A percentile compares a stretch with the other conserved stretches of the same genome.
Evolutionary conservation across 2,113 vertebrate genomes (phyloP).

Genomic region (Bubalus kerabau): DNA sequence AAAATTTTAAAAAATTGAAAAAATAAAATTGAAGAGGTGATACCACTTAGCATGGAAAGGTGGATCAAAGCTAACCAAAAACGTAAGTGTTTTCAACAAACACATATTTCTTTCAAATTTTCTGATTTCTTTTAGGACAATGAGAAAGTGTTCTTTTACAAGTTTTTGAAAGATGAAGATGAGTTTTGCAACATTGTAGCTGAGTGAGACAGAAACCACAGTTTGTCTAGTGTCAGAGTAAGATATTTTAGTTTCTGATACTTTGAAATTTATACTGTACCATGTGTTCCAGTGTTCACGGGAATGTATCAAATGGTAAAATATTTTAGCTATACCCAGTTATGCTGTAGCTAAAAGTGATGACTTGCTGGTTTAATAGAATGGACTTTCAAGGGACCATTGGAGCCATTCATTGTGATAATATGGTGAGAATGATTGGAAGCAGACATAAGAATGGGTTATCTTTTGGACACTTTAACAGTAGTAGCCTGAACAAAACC

Average conservation of each 20-base stretch:
- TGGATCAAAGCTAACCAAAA: background rate
- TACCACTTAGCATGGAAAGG: background rate
- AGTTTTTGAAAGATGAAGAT: background rate
- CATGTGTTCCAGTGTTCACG: background rate
- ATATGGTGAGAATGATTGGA: background rate
- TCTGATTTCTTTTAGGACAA: background rate
- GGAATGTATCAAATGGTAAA: background rate
- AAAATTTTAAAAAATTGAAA: background rate
- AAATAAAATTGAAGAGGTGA: background rate
- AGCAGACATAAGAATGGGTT: fast-evolving
- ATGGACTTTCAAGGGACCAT: background rate
- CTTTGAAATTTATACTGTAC: background rate
- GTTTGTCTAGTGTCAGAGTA: background rate
- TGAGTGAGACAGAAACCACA: background rate
- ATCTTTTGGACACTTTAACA: background rate
- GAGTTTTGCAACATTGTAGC: background rate
- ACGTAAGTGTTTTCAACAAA: background rate
- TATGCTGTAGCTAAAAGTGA: background rate
- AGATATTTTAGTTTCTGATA: background rate
- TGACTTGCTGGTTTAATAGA: background rate
- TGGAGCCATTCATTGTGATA: background rate
- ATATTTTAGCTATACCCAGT: background rate
- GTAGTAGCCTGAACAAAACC: background rate
- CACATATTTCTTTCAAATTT: background rate
- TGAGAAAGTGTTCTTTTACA: background rate